Percentiles rank a stretch among this genome's conserved stretches.
phyloP scores from a whole-genome alignment of 2,113 vertebrate species.

The Serilophus lunatus region DNA sequence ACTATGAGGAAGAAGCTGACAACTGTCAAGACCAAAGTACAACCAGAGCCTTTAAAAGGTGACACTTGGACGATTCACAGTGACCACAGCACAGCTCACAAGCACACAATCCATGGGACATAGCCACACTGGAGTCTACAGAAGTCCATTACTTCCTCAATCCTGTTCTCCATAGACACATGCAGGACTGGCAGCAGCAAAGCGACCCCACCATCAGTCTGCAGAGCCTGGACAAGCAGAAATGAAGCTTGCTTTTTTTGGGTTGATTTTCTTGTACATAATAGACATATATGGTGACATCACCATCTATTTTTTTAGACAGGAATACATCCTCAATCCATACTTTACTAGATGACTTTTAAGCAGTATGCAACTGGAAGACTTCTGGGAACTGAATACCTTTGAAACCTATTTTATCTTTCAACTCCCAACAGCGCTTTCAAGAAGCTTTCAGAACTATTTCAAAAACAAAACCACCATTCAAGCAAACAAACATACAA shows the following conservation, averaged over 20 bases:
- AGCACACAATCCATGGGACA: not conserved
- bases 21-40: not conserved
- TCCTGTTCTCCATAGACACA: fast-evolving
- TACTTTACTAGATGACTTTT: not conserved
- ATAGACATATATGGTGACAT: fast-evolving
- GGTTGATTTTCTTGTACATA: not conserved
- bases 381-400: not conserved
- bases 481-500: not conserved
- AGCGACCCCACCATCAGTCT: not conserved
- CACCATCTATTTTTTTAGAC: not conserved
- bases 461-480: not conserved
- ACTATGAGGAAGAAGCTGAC: not conserved
- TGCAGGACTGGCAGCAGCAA: not conserved
- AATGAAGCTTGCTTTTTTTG: not conserved
- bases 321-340: not conserved
- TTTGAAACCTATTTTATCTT: not conserved
- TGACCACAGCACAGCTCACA: not conserved
- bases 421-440: not conserved
- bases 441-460: not conserved
- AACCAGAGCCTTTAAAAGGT: not conserved
- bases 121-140: not conserved
- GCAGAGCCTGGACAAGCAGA: not conserved
- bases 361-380: not conserved
- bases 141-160: fast-evolving
- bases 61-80: not conserved